A percentile compares a stretch with the other conserved stretches of the same genome.
Conservation (phyloP, 2,797 vertebrate species). For the Parotocinclus haroldoi region DNA sequence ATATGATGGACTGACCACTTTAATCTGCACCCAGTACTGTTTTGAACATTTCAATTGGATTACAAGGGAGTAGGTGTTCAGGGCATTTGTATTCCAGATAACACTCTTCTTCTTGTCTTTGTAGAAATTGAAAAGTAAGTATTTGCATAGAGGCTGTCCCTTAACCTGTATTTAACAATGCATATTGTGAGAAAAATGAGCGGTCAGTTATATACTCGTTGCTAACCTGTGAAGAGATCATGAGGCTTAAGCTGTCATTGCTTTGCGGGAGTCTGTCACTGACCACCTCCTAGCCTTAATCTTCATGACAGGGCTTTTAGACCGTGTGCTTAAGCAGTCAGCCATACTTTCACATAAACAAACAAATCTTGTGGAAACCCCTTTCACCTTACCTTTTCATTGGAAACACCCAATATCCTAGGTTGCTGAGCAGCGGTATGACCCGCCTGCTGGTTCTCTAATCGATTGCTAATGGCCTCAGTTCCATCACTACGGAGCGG, state of each 20-base stretch:
- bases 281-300: constrained; percentile 48
- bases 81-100: no score
- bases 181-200: no score
- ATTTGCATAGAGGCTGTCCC: no score
- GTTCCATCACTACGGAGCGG: constrained; percentile 72
- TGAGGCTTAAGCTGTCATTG: neutral
- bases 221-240: neutral
- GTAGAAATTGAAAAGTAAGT: no score
- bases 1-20: no score
- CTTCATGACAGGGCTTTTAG: constrained; percentile 51
- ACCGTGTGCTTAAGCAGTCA: constrained; percentile 52
- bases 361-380: constrained; percentile 54
- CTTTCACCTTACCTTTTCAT: constrained; percentile 29
- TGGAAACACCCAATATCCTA: constrained; percentile 41
- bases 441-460: constrained; percentile 77
- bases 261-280: neutral
- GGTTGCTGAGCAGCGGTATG: constrained; percentile 55
- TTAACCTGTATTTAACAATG: no score
- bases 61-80: no score
- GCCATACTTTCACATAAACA: constrained; percentile 66
- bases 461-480: constrained; percentile 82
- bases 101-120: no score
- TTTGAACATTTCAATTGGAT: no score
- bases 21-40: no score
- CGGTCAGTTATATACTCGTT: neutral